A percentile compares a stretch with the other conserved stretches of the same genome.
phyloP scores from a whole-genome alignment of 2,888 invertebrate genomes.

The Sabatieria punctata region DNA sequence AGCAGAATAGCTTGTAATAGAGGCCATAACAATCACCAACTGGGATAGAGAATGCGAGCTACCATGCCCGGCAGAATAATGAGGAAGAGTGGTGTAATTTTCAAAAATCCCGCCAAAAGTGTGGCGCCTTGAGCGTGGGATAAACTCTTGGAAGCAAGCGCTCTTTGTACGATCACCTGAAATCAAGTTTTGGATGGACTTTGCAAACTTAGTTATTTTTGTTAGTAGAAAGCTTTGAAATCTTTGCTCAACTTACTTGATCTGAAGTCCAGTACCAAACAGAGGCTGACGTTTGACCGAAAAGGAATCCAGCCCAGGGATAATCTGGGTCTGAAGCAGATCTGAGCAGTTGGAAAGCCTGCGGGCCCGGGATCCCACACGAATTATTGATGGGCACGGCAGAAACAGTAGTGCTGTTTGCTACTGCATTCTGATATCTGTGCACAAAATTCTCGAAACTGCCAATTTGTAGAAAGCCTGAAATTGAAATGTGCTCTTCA shows the following conservation, averaged over 20 bases:
- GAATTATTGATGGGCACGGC: conserved; percentile 20
- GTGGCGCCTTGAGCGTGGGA: conserved; percentile 40
- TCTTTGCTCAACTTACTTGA: conserved; percentile 34
- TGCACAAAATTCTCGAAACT: conserved; percentile 33
- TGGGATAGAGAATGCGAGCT: conserved; percentile 36
- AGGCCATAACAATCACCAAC: too few relatives aligned
- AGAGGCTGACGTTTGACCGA: conserved; percentile 40
- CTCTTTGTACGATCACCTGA: conserved; percentile 41
- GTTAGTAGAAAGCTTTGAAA: too few relatives aligned
- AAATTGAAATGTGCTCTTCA: too few relatives aligned
- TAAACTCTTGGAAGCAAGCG: conserved; percentile 39
- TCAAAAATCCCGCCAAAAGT: conserved; percentile 38
- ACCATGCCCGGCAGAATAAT: conserved; percentile 43
- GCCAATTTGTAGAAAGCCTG: conserved; percentile 36
- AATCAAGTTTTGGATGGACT: too few relatives aligned
- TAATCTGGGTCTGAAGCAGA: conserved; percentile 34
- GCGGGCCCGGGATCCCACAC: conserved; percentile 31
- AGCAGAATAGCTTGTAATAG: too few relatives aligned
- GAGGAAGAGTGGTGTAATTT: conserved; percentile 38
- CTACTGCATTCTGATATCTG: conserved; percentile 33
- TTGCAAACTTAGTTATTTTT: too few relatives aligned
- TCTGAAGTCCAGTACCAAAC: conserved; percentile 40
- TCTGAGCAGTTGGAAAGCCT: conserved; percentile 37
- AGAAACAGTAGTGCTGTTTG: conserved; percentile 24
- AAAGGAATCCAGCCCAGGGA: conserved; percentile 40